Base-by-base conservation (phyloP, 1,140 invertebrate genomes). In the Bombyx mandarina region DNA sequence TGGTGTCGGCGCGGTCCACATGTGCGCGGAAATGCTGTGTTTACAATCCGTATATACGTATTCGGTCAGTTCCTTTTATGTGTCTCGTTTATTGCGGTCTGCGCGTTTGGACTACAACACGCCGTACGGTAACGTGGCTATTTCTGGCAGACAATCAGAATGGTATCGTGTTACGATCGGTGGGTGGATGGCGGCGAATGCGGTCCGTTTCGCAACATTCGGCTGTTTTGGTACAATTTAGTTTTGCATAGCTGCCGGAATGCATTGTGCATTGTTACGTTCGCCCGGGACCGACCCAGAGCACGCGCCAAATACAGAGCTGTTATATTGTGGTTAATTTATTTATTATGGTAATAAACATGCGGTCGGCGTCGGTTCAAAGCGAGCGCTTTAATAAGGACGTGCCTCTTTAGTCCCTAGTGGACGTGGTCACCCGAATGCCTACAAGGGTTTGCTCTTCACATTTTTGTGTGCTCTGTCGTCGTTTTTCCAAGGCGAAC, bases 381-480 rank as follows among this genome's bases (percentile, higher is more conserved):
- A 75, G 71, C 60, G 62, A 58, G 65, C 67, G 66, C 73, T 71
- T 71, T 75, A 75, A 73, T 79, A 76, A 73, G 70, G 67, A 67
- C 66, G 69, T 71, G 75, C 67, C 65, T 61, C 48, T 65, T 66
- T 61, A 66, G 62, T 69, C 62, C 45, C 66, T 35, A 35, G 68
- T 52, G 69, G 73, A 63, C 62, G 63, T 58, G 64, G 68, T 67
- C 73, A 58, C 61, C 65, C 57, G 70, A 74, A 80, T 79, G 75
- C 73, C 71, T 60, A 79, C 79, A 80, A 69, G 71, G 67, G 65
- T 75, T 70, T 66, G 72, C 79, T 77, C 70, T 75, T 58, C 52
- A 65, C 71, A 77, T 84, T 81, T 80, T 78, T 77, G 73, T 78
- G 63, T 70, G 62, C 66, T 69, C 57, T 47, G 51, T 55, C 53